Conservation (phyloP, 2,113 vertebrate genomes). For the Neoarius graeffei region DNA sequence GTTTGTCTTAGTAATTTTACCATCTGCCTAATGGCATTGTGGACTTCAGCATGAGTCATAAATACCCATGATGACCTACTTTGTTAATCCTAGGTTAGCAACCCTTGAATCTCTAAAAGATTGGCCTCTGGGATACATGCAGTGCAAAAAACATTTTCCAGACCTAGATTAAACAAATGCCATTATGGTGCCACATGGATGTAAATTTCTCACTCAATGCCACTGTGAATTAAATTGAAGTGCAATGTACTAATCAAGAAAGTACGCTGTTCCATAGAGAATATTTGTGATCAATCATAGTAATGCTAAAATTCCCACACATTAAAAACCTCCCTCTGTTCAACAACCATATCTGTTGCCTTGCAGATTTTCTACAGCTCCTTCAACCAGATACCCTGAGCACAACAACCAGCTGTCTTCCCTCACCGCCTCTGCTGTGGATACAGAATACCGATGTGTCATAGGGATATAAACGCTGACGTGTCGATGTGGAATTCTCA, state of each 20-base stretch:
- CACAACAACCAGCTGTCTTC: constrained; percentile 35
- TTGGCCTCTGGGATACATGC: neutral
- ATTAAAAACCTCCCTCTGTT: constrained; percentile 9
- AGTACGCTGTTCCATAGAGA: neutral
- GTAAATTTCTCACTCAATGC: neutral
- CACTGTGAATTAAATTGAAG: neutral
- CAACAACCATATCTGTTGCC: constrained; percentile 51
- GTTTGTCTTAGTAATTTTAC: neutral
- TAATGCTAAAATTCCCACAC: neutral
- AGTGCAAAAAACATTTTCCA: neutral
- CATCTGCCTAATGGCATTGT: neutral
- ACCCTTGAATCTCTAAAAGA: neutral
- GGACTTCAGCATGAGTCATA: constrained; percentile 13
- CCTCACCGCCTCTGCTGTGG: neutral
- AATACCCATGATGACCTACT: neutral
- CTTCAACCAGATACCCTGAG: constrained; percentile 3
- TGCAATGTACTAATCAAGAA: too few relatives aligned
- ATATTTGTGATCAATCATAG: constrained; percentile 36
- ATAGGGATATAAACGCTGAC: neutral
- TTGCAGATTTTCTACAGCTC: constrained; percentile 47
- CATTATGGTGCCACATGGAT: neutral
- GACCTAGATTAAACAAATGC: neutral
- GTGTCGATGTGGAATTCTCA: neutral
- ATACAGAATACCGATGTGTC: neutral
- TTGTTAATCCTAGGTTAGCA: neutral